Percentiles rank a stretch among this genome's conserved stretches.
Evolutionary conservation across 2,888 invertebrate species (phyloP).

Genomic region (Micoletzkya japonica): DNA sequence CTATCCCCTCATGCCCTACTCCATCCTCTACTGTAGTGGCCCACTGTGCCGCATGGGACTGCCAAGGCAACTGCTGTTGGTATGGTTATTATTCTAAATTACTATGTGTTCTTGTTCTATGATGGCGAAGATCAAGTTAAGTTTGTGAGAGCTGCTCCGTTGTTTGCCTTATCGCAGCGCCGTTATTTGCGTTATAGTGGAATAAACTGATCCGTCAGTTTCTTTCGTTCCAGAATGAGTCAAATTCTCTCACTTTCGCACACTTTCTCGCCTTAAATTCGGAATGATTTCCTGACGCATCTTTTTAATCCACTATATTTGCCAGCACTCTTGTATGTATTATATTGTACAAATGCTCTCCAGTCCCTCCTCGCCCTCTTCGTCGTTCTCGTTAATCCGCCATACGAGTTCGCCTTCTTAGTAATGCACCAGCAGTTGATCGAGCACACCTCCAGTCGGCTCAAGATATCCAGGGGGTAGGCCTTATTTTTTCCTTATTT

Average conservation of each 20-base stretch:
- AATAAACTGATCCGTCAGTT: too few species aligned
- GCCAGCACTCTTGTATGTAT: too few species aligned
- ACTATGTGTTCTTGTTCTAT: too few species aligned
- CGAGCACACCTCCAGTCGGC: neutral
- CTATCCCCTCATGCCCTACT: neutral
- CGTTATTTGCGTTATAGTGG: too few species aligned
- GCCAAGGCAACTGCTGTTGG: neutral
- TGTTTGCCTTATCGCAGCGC: too few species aligned
- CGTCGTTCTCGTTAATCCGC: neutral
- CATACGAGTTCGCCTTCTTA: neutral
- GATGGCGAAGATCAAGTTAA: too few species aligned
- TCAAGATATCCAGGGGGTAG: neutral
- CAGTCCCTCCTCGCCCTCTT: neutral
- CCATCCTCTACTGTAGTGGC: neutral
- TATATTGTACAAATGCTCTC: neutral
- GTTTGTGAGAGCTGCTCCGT: too few species aligned
- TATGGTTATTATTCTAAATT: neutral
- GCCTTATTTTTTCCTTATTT: too few species aligned
- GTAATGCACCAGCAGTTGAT: conserved; percentile 9
- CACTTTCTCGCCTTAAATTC: too few species aligned
- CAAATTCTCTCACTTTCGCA: neutral
- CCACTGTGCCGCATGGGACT: neutral
- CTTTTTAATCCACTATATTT: too few species aligned
- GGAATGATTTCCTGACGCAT: too few species aligned
- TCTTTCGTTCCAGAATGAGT: too few species aligned